Percentiles rank a stretch among this genome's conserved stretches.
These are phyloP conservation scores for Nymphalis urticae DNA, from an alignment of 2,888 invertebrate species.

Conservation along the genomic window DNA sequence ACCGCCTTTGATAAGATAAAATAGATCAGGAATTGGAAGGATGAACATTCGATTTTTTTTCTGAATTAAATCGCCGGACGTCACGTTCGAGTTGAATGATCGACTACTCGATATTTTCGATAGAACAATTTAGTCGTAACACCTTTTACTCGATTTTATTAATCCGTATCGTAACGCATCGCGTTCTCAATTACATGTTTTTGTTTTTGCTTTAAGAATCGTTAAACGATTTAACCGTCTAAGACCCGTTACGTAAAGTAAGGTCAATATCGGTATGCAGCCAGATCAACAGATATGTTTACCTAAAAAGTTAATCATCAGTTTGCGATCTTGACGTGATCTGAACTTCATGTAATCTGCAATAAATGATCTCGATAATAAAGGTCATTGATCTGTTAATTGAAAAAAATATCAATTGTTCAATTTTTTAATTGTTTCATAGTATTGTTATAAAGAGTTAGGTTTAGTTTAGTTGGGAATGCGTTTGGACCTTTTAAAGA, in stretches of 20 bases:
- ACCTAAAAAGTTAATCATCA: constrained; percentile 62
- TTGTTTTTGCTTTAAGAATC: constrained; percentile 36
- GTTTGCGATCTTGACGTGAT: constrained; percentile 69
- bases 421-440: constrained; percentile 21
- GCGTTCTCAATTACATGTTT: constrained; percentile 35
- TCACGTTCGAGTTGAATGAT: constrained; percentile 75
- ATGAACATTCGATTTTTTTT: constrained; percentile 56
- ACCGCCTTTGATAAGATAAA: constrained; percentile 39
- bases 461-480: not conserved
- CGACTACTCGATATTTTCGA: constrained; percentile 51
- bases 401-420: constrained; percentile 30
- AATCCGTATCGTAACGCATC: constrained; percentile 36
- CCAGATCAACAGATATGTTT: constrained; percentile 62
- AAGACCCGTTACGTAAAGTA: constrained; percentile 44
- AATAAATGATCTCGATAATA: constrained; percentile 44
- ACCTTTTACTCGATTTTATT: constrained; percentile 37
- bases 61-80: constrained; percentile 60
- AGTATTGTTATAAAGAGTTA: not conserved
- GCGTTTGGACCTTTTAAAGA: too few relatives aligned
- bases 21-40: constrained; percentile 56
- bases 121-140: constrained; percentile 39
- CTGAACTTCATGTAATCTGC: constrained; percentile 61
- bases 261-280: constrained; percentile 42
- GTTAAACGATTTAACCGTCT: constrained; percentile 37
- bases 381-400: constrained; percentile 43